Conservation (phyloP, 2,888 invertebrate genomes). For the Copidosoma aretas region DNA sequence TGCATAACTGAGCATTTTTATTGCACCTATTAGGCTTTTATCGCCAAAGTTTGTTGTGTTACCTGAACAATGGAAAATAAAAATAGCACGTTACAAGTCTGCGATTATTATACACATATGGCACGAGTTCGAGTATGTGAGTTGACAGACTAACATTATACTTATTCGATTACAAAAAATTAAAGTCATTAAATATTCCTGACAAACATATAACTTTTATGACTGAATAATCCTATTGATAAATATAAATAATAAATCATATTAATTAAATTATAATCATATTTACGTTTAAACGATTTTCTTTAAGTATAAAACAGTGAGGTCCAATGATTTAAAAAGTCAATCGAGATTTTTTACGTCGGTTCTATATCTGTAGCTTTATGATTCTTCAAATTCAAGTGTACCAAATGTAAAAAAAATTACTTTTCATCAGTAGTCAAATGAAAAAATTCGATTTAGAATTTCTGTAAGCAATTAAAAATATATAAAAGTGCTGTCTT, state of each 20-base stretch:
- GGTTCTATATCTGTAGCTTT: background rate
- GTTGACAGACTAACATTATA: conserved; percentile 22
- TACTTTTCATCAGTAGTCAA: conserved; percentile 12
- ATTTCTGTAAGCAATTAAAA: conserved; percentile 18
- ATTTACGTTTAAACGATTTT: background rate
- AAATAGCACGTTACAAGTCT: conserved; percentile 25
- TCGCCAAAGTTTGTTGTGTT: background rate
- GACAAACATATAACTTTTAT: too few species aligned
- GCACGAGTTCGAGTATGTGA: conserved; percentile 39
- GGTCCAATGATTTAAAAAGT: conserved; percentile 6
- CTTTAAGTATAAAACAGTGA: conserved; percentile 14
- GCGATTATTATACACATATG: conserved; percentile 32
- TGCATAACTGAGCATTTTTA: too few species aligned
- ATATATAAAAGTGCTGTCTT: conserved; percentile 37
- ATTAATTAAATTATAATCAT: too few species aligned
- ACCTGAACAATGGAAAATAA: conserved; percentile 9
- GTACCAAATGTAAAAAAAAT: conserved; percentile 10
- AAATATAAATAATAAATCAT: too few species aligned
- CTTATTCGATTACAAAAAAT: conserved; percentile 12
- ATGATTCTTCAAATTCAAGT: too few species aligned
- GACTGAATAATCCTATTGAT: too few species aligned
- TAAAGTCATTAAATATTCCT: too few species aligned
- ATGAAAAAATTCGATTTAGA: conserved; percentile 2
- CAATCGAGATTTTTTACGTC: conserved; percentile 18
- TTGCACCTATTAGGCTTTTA: too few species aligned